Evolutionary conservation across 2,113 vertebrate species (phyloP).

Genomic region (Nycticorax nycticorax): DNA sequence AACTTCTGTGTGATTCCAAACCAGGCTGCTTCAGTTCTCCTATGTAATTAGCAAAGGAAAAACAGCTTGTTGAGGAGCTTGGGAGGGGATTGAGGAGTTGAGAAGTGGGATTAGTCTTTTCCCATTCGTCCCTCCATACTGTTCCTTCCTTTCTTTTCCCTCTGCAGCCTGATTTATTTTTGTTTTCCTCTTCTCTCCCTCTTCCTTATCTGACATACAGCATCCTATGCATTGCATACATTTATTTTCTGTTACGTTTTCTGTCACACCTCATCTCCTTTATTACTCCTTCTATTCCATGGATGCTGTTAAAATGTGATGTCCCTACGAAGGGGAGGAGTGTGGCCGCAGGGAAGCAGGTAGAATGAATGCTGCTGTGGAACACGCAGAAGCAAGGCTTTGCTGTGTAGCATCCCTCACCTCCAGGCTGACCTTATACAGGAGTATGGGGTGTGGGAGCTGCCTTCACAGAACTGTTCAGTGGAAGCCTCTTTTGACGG

Average conservation of each 20-base stretch:
- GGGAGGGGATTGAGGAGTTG: background rate
- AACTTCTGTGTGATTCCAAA: background rate
- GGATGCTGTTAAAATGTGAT: background rate
- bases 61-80: background rate
- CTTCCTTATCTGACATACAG: background rate
- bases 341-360: background rate
- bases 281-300: background rate
- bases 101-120: background rate
- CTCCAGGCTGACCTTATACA: background rate
- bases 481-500: background rate
- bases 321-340: background rate
- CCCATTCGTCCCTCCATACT: background rate
- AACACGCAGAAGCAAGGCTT: background rate
- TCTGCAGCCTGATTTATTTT: background rate
- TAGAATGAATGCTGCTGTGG: background rate
- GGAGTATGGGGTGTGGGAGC: background rate
- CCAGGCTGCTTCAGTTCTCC: background rate
- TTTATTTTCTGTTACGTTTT: background rate
- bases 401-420: background rate
- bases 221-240: background rate
- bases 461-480: background rate
- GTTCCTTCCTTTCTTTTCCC: background rate
- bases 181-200: background rate
- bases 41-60: background rate
- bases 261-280: background rate